Conservation (phyloP, 2,113 vertebrate species). For the Quiscalus mexicanus region DNA sequence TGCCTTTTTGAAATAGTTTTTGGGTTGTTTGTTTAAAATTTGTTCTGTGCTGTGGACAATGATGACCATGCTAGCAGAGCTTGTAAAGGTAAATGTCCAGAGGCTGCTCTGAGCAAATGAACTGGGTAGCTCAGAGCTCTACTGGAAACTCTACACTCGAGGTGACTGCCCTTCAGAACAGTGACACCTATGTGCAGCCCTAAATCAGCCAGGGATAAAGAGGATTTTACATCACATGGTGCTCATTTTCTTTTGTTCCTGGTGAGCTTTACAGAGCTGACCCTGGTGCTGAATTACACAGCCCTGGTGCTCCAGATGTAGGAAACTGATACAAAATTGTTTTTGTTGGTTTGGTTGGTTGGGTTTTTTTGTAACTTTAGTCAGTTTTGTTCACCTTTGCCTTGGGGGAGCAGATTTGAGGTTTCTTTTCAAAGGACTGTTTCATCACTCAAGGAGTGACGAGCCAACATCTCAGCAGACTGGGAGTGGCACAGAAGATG, state of each 20-base stretch:
- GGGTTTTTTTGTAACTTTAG: background rate
- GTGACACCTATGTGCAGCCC: background rate
- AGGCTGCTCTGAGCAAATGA: background rate
- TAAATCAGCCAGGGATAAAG: background rate
- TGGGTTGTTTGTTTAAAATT: background rate
- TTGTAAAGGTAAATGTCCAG: background rate
- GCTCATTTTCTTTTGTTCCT: background rate
- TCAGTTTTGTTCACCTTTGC: background rate
- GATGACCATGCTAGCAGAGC: rapidly evolving
- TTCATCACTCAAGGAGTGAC: background rate
- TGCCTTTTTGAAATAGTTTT: background rate
- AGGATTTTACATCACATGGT: rapidly evolving
- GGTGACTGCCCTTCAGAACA: background rate
- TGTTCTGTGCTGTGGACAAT: background rate
- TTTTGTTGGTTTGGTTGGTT: too few relatives aligned
- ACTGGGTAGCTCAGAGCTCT: background rate
- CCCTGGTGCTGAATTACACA: background rate
- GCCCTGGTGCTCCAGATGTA: background rate
- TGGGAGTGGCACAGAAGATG: background rate
- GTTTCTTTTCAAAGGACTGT: background rate
- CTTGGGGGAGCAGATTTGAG: background rate
- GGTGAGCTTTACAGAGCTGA: background rate
- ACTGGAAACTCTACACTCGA: background rate
- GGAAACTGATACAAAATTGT: background rate
- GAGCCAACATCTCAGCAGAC: background rate